These are phyloP conservation scores for Arge pagana DNA, from an alignment of 2,888 invertebrate species.

Conservation along the genomic window DNA sequence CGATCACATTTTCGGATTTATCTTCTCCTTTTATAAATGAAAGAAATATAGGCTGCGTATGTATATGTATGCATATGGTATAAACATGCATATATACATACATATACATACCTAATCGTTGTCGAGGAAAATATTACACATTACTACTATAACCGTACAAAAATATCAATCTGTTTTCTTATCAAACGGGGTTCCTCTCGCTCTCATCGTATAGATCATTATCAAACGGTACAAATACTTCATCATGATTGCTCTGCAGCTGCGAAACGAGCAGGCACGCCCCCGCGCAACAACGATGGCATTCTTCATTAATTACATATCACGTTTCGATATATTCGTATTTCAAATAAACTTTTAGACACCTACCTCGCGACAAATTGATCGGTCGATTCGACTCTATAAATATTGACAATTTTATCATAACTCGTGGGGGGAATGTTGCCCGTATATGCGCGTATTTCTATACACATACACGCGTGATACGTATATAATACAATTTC, in stretches of 20 bases:
- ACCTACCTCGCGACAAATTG: constrained; percentile 28
- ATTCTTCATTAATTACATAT: constrained; percentile 31
- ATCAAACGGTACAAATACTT: constrained; percentile 31
- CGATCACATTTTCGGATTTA: constrained; percentile 35
- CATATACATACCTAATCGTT: constrained; percentile 34
- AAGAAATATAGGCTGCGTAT: constrained; percentile 34
- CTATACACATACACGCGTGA: no score
- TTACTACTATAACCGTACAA: constrained; percentile 45
- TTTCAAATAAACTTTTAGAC: constrained; percentile 22
- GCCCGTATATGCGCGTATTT: no score
- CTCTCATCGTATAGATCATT: constrained; percentile 26
- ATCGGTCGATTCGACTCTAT: constrained; percentile 17
- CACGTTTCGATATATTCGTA: constrained; percentile 29
- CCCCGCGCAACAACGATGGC: constrained; percentile 35
- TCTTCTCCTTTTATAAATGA: constrained; percentile 13
- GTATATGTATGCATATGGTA: constrained; percentile 39
- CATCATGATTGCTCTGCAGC: constrained; percentile 34
- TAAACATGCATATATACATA: constrained; percentile 12
- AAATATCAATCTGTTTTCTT: constrained; percentile 54
- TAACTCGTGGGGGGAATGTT: no score
- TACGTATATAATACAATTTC: no score
- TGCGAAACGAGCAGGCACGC: constrained; percentile 42
- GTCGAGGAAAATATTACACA: constrained; percentile 46
- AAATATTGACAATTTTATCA: constrained; percentile 39
- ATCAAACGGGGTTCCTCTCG: constrained; percentile 40